Percentiles rank a stretch among this genome's conserved stretches.
Conservation (phyloP, 2,888 invertebrate species). For the Megalurothrips usitatus region DNA sequence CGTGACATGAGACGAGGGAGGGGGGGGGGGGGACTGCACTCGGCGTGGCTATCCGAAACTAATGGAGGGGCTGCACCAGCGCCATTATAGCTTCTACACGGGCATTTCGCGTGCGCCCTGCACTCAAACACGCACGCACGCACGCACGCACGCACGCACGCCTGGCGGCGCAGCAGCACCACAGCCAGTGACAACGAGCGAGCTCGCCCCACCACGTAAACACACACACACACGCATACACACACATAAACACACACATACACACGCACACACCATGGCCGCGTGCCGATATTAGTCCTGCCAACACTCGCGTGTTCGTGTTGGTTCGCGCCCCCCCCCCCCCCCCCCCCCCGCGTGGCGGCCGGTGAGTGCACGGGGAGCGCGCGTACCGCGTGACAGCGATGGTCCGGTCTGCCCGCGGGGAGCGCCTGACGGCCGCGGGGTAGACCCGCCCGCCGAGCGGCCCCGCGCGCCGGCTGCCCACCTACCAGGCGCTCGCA, state of each 20-base stretch:
- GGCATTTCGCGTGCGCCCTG: neutral
- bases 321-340: no score
- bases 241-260: neutral
- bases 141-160: neutral
- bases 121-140: no score
- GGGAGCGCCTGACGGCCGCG: neutral
- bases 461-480: neutral
- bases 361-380: no score
- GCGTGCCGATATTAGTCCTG: neutral
- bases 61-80: neutral
- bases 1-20: neutral
- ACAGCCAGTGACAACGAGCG: no score
- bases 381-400: no score
- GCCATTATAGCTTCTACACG: neutral
- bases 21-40: neutral
- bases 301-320: no score
- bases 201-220: no score
- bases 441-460: neutral
- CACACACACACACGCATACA: neutral
- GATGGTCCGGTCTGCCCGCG: no score
- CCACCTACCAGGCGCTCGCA: neutral
- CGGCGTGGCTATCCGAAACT: neutral
- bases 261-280: neutral
- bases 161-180: no score
- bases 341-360: no score